Percentiles rank a stretch among this genome's conserved stretches.
These are phyloP conservation scores for Eustalomyia histrio DNA, from an alignment of 2,888 invertebrate genomes.

Conservation along the genomic window DNA sequence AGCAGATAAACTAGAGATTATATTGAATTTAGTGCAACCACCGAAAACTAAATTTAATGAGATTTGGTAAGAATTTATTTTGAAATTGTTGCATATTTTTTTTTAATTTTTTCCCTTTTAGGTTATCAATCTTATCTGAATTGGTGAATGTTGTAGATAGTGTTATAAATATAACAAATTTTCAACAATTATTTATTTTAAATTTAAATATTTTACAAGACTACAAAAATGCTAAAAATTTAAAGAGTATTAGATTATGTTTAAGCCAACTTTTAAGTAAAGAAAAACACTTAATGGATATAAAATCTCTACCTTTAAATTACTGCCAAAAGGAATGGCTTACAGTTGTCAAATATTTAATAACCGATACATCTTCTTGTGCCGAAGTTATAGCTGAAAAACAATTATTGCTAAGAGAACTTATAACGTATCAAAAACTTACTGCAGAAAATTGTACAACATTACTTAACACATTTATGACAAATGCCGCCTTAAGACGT, in stretches of 20 bases:
- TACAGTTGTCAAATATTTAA: slow-evolving; percentile 70
- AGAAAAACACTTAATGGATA: slow-evolving; percentile 66
- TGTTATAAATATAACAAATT: slow-evolving; percentile 72
- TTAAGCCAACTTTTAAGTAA: slow-evolving; percentile 68
- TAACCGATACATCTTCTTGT: slow-evolving; percentile 70
- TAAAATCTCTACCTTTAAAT: slow-evolving; percentile 53
- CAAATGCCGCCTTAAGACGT: slow-evolving; percentile 71
- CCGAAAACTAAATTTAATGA: slow-evolving; percentile 70
- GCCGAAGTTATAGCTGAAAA: slow-evolving; percentile 72
- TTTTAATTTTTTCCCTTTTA: slow-evolving; percentile 48
- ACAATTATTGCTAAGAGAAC: slow-evolving; percentile 71
- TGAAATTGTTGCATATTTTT: background rate
- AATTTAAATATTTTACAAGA: slow-evolving; percentile 68
- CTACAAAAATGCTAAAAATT: slow-evolving; percentile 69
- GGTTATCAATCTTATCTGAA: slow-evolving; percentile 74
- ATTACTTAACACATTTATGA: slow-evolving; percentile 71
- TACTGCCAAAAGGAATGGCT: slow-evolving; percentile 68
- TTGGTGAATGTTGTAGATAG: slow-evolving; percentile 69
- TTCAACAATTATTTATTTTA: slow-evolving; percentile 68
- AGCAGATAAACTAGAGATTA: slow-evolving; percentile 69
- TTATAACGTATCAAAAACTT: slow-evolving; percentile 71
- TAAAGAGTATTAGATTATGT: slow-evolving; percentile 70
- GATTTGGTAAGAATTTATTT: slow-evolving; percentile 70
- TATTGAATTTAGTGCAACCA: slow-evolving; percentile 69
- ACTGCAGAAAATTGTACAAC: slow-evolving; percentile 65